Conservation (phyloP, 1,140 invertebrate genomes). For the Anadara kagoshimensis region DNA sequence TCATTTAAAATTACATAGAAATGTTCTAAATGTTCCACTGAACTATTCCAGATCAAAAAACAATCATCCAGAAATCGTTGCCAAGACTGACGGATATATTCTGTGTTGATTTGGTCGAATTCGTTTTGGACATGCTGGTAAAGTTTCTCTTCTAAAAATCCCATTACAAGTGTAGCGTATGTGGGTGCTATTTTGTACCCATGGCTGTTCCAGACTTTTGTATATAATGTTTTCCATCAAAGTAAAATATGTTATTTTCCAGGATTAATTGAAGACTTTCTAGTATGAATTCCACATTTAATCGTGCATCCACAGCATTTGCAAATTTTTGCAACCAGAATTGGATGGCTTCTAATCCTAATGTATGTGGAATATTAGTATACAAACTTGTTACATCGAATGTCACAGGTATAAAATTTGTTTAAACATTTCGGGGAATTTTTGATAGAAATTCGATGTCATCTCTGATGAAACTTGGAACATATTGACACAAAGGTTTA, state of each 20-base stretch:
- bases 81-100: neutral
- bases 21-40: neutral
- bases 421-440: neutral
- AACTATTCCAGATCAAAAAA: slow-evolving; percentile 18
- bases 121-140: neutral
- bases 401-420: slow-evolving; percentile 3
- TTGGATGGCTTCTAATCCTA: slow-evolving; percentile 5
- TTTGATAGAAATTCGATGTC: slow-evolving; percentile 7
- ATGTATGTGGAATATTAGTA: slow-evolving; percentile 1
- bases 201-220: slow-evolving; percentile 11
- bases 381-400: slow-evolving; percentile 13
- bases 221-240: slow-evolving; percentile 13
- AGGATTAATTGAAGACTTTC: neutral
- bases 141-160: slow-evolving; percentile 10
- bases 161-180: slow-evolving; percentile 20
- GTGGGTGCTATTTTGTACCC: slow-evolving; percentile 19
- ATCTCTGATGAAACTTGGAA: neutral
- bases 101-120: neutral
- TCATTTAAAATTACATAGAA: neutral
- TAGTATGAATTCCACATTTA: neutral
- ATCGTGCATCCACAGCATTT: neutral
- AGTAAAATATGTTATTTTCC: slow-evolving; percentile 17
- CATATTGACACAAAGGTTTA: slow-evolving; percentile 12
- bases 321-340: slow-evolving; percentile 7
- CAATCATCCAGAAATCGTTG: slow-evolving; percentile 20